phyloP scores from a whole-genome alignment of 2,113 vertebrate genomes.

The Carettochelys insculpta region DNA sequence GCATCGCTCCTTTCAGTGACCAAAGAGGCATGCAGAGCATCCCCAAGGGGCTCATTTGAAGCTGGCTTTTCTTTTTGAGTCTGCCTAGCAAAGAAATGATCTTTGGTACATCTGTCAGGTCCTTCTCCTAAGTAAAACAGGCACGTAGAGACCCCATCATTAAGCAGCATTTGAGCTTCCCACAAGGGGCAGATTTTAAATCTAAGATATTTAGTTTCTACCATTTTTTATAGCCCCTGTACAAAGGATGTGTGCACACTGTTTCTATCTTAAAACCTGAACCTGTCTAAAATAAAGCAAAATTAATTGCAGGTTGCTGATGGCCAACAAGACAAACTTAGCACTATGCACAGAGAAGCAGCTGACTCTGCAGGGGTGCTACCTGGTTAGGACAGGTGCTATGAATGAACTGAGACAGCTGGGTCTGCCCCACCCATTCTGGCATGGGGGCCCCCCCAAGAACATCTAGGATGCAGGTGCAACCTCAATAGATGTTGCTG shows the following conservation, averaged over 20 bases:
- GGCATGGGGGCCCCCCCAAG: not conserved
- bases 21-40: not conserved
- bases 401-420: not conserved
- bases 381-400: not conserved
- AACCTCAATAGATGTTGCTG: not conserved
- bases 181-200: fast-evolving
- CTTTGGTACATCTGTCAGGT: not conserved
- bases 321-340: not conserved
- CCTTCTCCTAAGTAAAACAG: not conserved
- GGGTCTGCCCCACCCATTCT: not conserved
- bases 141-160: not conserved
- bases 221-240: not conserved
- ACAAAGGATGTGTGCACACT: not conserved
- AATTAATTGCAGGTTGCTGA: not conserved
- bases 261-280: not conserved
- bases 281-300: not conserved
- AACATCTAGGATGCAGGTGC: not conserved
- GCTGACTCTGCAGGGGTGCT: not conserved
- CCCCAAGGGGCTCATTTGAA: not conserved
- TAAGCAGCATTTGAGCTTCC: slow-evolving; percentile 16
- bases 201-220: not conserved
- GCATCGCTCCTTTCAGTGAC: not conserved
- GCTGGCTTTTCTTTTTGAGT: not conserved
- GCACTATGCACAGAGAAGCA: not conserved
- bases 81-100: not conserved